Base-by-base conservation (phyloP, 2,888 invertebrate genomes). In the Sthenelais limicola region DNA sequence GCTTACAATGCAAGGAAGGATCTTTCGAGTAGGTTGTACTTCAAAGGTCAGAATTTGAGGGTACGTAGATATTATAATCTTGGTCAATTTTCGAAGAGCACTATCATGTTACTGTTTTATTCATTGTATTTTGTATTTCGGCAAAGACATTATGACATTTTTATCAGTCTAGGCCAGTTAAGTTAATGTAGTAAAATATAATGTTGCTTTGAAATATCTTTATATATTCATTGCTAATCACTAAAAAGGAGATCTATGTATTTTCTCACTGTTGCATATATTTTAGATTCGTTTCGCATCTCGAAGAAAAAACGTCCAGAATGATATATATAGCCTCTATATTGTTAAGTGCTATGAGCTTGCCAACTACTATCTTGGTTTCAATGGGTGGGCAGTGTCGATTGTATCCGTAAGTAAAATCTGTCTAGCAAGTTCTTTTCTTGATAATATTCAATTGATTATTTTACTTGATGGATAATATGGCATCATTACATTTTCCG, bases 281-380 rank as follows among this genome's bases (percentile, higher is more conserved):
- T 72, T 73, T 15, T 74, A 84, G 84, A 75, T 84, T 5, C 73
- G 75, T 0, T 80, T 74, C 77, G 80, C 84, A 18, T 80, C 78
- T 35, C 62, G 62, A 2, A 62, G 52, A 48, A 80, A 58, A 35
- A 80, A 66, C 52, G 30, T 80, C 47, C 77, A 74, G 5, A n/a
- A 73, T 24, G 73, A 74, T 1, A 69, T 67, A n/a, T 43, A 73
- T 21, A 21, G 62, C 21, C 72, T 85, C 9, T 80, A 82, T 33
- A 74, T 80, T 18, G 75, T 73, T 7, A 80, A 80, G 73, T 84
- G 84, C 74, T 80, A 83, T 62, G 84, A 84, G 38, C 69, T 85
- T 54, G 80, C 82, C 26, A 82, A 81, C 68, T 77, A 79, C 71
- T 85, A 82, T 72, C 74, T 85, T 9, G 84, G 84, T 9, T 85